These are phyloP conservation scores for Pristiophorus japonicus DNA, from an alignment of 2,113 vertebrate species.

Conservation along the genomic window DNA sequence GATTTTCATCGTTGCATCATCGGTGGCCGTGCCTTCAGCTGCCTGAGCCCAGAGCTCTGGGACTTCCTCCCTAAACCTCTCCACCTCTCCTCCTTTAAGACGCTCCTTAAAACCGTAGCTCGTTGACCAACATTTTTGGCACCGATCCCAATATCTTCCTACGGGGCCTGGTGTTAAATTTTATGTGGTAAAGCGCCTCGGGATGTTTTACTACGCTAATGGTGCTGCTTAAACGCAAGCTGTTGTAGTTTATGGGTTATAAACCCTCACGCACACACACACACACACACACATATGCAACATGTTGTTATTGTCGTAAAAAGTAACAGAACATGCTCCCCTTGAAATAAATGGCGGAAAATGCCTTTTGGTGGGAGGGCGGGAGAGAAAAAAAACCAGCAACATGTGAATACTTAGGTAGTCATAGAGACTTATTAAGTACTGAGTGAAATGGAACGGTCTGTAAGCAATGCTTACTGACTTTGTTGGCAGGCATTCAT, in stretches of 20 bases:
- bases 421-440: neutral
- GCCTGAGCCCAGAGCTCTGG: neutral
- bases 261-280: neutral
- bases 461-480: neutral
- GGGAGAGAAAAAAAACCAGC: too few species aligned
- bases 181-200: neutral
- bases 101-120: neutral
- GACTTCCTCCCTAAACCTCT: neutral
- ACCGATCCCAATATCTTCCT: neutral
- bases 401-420: neutral
- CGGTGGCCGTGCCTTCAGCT: neutral
- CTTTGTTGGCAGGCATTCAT: neutral
- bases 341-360: neutral
- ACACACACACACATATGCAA: neutral
- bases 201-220: too few species aligned
- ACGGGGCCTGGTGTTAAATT: neutral
- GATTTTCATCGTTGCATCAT: neutral
- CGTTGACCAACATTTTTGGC: neutral
- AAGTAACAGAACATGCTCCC: neutral
- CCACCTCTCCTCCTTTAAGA: neutral
- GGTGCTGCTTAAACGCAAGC: too few species aligned
- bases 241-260: too few species aligned
- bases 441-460: neutral
- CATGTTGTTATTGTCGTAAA: neutral
- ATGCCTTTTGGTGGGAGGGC: neutral